Base-by-base conservation (phyloP, 2,888 invertebrate species). In the Sialis lutaria region DNA sequence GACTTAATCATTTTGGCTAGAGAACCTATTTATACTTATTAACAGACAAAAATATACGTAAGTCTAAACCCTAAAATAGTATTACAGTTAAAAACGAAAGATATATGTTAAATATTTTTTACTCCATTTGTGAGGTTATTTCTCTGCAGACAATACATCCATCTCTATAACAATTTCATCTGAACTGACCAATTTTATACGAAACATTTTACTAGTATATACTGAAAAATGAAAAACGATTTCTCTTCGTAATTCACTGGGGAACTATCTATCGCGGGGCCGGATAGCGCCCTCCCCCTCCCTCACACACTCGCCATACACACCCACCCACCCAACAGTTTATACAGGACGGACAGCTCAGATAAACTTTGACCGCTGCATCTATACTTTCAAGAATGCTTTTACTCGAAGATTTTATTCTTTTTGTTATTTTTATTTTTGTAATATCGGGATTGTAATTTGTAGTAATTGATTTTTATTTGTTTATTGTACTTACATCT, bases 161-260 rank as follows among this genome's bases (percentile, higher is more conserved):
- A 41, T 41, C 22, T 41, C 41, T 43, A 33, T 34, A 33, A 33
- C n/a, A 13, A 9, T 13, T 41, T 22, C 30, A 13, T n/a, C 41
- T n/a, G 10, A 35, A 43, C 43, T 43, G 43, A 43, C 43, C 45
- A 39, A 45, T 40, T 44, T 45, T 40, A 40, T 37, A 37, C 42
- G 39, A 47, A 47, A 47, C 47, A 47, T 47, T 47, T 47, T 42
- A 42, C 42, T 42, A 22, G 22, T 22, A 22, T 22, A 40, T 47
- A 47, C 37, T 47, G 47, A 47, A 47, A 47, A 47, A 47, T 47
- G 47, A 42, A 42, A 42, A 47, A 47, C 47, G 42, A 47, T 47
- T 47, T 47, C 47, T 47, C 32, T n/a, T 22, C 31, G 40, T 12
- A 30, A n/a, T 33, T 42, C 47, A 8, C 47, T n/a, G 7, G 47